These are phyloP conservation scores for Amphilophus citrinellus DNA, from an alignment of 2,113 vertebrate species.

Conservation along the genomic window DNA sequence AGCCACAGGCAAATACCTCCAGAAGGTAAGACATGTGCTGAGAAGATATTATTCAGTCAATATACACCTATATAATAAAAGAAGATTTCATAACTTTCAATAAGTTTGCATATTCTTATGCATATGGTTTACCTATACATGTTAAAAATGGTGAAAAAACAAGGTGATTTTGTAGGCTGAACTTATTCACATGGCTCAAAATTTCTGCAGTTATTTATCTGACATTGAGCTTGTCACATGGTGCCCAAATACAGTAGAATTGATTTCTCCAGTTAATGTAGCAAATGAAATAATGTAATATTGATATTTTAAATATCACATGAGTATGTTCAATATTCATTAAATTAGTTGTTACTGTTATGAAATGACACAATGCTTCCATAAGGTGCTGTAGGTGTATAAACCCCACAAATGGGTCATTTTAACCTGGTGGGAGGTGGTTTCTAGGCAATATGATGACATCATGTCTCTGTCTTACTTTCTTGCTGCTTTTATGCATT, in stretches of 20 bases:
- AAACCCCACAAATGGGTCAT: slow-evolving; percentile 3
- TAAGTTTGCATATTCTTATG: neutral
- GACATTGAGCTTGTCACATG: no score
- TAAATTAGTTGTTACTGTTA: neutral
- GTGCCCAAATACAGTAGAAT: no score
- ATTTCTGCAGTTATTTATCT: no score
- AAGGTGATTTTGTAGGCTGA: neutral
- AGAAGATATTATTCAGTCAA: no score
- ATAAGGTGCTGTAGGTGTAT: neutral
- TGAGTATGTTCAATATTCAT: neutral
- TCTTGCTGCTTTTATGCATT: no score
- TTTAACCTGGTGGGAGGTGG: neutral
- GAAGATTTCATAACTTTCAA: neutral
- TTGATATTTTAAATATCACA: neutral
- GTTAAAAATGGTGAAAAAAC: no score
- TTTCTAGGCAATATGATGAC: neutral
- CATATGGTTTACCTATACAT: neutral
- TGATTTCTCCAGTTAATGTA: no score
- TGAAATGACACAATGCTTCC: neutral
- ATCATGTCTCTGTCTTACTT: neutral
- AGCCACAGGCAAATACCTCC: no score
- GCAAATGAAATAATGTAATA: no score
- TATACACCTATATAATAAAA: no score
- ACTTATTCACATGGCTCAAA: neutral
- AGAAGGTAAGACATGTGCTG: no score